Conservation (phyloP, 1,140 invertebrate species). For the Acromyrmex heyeri region DNA sequence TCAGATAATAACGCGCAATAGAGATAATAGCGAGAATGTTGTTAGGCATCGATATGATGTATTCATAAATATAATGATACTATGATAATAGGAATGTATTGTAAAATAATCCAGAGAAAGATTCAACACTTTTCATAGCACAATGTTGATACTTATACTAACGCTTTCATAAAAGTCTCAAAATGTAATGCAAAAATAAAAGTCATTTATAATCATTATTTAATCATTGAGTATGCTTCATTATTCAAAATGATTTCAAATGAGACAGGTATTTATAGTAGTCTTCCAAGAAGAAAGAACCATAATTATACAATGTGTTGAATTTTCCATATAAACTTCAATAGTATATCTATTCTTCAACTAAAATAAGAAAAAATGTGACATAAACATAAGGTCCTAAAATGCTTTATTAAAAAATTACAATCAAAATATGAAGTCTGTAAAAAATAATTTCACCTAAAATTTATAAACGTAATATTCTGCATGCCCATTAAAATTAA, state of each 20-base stretch:
- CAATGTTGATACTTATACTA: conserved; percentile 8
- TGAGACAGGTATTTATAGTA: not conserved
- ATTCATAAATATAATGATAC: conserved; percentile 10
- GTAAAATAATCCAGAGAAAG: not conserved
- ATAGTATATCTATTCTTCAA: too few relatives aligned
- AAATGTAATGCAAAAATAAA: conserved; percentile 18
- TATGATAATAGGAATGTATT: conserved; percentile 21
- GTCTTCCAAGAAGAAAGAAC: not conserved
- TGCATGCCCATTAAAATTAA: too few relatives aligned
- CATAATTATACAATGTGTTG: too few relatives aligned
- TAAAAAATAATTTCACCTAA: too few relatives aligned
- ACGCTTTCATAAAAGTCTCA: not conserved
- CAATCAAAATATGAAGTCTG: too few relatives aligned
- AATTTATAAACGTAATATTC: too few relatives aligned
- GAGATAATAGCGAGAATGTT: conserved; percentile 19
- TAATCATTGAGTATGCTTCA: not conserved
- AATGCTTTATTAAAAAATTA: too few relatives aligned
- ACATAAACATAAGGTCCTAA: too few relatives aligned
- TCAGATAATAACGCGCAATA: conserved; percentile 36
- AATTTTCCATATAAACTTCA: too few relatives aligned
- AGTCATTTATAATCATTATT: conserved; percentile 19
- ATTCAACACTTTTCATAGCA: conserved; percentile 31
- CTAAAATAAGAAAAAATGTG: too few relatives aligned
- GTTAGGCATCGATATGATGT: conserved; percentile 1
- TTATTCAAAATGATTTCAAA: conserved; percentile 13